Conservation (phyloP, 2,888 invertebrate genomes). For the Tipula vernalis region DNA sequence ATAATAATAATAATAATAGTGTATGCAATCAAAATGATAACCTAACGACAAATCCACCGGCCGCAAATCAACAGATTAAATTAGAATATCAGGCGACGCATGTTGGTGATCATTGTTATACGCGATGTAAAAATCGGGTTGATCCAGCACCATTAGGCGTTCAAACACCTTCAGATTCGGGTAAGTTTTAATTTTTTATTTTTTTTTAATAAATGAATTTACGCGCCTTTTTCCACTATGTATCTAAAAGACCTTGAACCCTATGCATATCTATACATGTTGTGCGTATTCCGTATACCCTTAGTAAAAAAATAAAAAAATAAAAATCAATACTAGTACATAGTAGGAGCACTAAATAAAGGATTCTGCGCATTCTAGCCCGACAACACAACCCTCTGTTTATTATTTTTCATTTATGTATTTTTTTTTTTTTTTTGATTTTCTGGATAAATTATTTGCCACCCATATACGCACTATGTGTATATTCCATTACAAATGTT, state of each 20-base stretch:
- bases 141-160: conserved; percentile 52
- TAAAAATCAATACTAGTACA: background rate
- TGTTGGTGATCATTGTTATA: conserved; percentile 53
- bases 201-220: background rate
- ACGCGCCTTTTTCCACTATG: background rate
- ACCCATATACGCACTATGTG: background rate
- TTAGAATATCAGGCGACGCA: conserved; percentile 19
- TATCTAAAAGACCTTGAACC: conserved; percentile 14
- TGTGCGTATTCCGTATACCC: background rate
- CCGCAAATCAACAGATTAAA: background rate
- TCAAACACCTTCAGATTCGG: conserved; percentile 84
- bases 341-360: background rate
- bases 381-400: background rate
- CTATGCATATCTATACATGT: conserved; percentile 12
- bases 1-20: conserved; percentile 18
- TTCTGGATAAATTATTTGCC: background rate
- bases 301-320: background rate
- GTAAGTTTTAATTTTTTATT: conserved; percentile 40
- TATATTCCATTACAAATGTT: background rate
- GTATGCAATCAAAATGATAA: conserved; percentile 6
- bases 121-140: conserved; percentile 46
- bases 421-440: background rate
- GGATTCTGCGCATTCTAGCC: background rate
- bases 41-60: background rate
- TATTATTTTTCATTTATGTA: background rate